Percentiles rank a stretch among this genome's conserved stretches.
Evolutionary conservation across 1,140 invertebrate genomes (phyloP).

Genomic region (Babylonia areolata): DNA sequence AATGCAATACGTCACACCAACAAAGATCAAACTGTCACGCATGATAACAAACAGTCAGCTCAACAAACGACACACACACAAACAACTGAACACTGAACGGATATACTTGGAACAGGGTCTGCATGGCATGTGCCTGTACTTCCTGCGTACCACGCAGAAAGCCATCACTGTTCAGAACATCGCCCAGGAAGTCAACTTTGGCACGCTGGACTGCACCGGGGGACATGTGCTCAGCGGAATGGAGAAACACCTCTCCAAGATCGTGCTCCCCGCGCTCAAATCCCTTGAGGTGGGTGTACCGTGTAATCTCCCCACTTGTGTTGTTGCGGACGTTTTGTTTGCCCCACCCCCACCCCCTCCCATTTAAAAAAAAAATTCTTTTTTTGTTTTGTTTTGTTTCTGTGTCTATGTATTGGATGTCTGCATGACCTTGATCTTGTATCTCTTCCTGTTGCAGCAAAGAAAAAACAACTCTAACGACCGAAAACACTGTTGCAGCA

Average conservation of each 20-base stretch:
- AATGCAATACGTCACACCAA: too few relatives aligned
- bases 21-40: too few relatives aligned
- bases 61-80: too few relatives aligned
- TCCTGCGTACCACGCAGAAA: slow-evolving; percentile 86
- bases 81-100: background rate
- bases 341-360: background rate
- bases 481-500: too few relatives aligned
- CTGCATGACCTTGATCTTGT: too few relatives aligned
- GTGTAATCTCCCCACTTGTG: too few relatives aligned
- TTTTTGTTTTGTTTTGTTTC: too few relatives aligned
- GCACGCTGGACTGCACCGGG: slow-evolving; percentile 86
- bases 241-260: slow-evolving; percentile 89
- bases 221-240: slow-evolving; percentile 90
- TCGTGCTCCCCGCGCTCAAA: slow-evolving; percentile 82
- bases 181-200: slow-evolving; percentile 88
- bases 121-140: slow-evolving; percentile 92
- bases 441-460: too few relatives aligned
- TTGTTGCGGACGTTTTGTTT: background rate
- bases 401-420: too few relatives aligned
- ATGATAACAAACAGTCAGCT: too few relatives aligned
- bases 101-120: slow-evolving; percentile 78
- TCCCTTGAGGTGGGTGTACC: slow-evolving; percentile 74
- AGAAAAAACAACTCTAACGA: too few relatives aligned
- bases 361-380: too few relatives aligned
- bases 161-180: slow-evolving; percentile 90